Percentiles rank a stretch among this genome's conserved stretches.
These are phyloP conservation scores for Lordiphosa collinella DNA, from an alignment of 1,140 invertebrate species.

Conservation along the genomic window DNA sequence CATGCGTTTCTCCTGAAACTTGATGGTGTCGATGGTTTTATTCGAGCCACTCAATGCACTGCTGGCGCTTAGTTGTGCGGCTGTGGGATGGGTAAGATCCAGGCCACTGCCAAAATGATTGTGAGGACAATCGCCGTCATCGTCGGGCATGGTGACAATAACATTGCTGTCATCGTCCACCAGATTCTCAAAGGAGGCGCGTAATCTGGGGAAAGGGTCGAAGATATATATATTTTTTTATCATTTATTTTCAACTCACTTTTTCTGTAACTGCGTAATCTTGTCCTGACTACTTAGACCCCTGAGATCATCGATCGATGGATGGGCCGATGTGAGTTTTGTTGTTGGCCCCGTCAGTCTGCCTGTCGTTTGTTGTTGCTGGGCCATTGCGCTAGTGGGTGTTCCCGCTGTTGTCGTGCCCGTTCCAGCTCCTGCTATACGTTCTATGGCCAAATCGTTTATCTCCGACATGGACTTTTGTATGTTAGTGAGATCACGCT, in stretches of 20 bases:
- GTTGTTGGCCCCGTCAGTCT: conserved; percentile 17
- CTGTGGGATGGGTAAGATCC: conserved; percentile 50
- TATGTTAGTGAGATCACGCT: conserved; percentile 87
- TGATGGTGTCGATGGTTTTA: conserved; percentile 83
- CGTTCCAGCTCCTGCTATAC: conserved; percentile 34
- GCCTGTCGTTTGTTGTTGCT: conserved; percentile 24
- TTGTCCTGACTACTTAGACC: conserved; percentile 81
- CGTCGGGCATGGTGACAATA: conserved; percentile 89
- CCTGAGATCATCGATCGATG: conserved; percentile 75
- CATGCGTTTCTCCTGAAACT: conserved; percentile 88
- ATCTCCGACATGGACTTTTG: conserved; percentile 89
- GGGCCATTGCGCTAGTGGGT: conserved; percentile 26
- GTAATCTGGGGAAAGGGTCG: conserved; percentile 81
- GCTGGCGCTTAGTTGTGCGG: conserved; percentile 55
- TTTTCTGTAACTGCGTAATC: conserved; percentile 81
- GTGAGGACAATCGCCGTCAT: conserved; percentile 83
- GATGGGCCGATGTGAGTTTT: conserved; percentile 41
- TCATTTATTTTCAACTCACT: conserved; percentile 68
- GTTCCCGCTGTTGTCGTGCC: neutral
- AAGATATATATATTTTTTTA: too few species aligned
- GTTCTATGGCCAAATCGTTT: conserved; percentile 81
- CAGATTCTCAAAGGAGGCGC: conserved; percentile 85
- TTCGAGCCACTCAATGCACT: conserved; percentile 60
- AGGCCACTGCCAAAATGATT: conserved; percentile 55
- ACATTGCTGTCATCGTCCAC: conserved; percentile 83